Percentiles rank a stretch among this genome's conserved stretches.
Conservation (phyloP, 1,140 invertebrate genomes). For the Frieseomelitta varia region DNA sequence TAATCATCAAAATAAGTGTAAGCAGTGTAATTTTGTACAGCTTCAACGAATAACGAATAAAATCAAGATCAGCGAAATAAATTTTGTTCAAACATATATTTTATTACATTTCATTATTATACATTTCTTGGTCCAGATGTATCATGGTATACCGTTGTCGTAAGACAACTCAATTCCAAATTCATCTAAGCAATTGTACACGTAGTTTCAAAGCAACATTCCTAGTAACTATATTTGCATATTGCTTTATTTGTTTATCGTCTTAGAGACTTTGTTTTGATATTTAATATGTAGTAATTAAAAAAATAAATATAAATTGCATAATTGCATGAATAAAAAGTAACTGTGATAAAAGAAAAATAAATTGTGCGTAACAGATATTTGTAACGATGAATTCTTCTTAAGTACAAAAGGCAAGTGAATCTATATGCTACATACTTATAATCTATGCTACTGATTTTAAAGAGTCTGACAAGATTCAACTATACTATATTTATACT, state of each 20-base stretch:
- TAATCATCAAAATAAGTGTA: background rate
- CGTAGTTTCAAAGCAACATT: slow-evolving; percentile 30
- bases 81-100: slow-evolving; percentile 49
- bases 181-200: slow-evolving; percentile 47
- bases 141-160: slow-evolving; percentile 54
- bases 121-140: slow-evolving; percentile 67
- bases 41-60: slow-evolving; percentile 10
- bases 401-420: slow-evolving; percentile 25
- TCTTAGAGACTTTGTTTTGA: slow-evolving; percentile 5
- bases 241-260: slow-evolving; percentile 36
- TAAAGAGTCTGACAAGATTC: slow-evolving; percentile 5
- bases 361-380: background rate
- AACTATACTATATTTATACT: slow-evolving; percentile 28
- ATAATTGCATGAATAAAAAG: background rate
- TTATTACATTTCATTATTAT: slow-evolving; percentile 59
- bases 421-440: slow-evolving; percentile 26
- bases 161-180: slow-evolving; percentile 56
- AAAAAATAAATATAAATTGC: background rate
- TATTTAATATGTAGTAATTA: background rate
- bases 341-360: background rate
- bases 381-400: background rate
- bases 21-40: slow-evolving; percentile 33
- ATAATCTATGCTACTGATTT: slow-evolving; percentile 15
- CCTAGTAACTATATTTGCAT: slow-evolving; percentile 21
- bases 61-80: slow-evolving; percentile 18